Evolutionary conservation across 1,140 invertebrate genomes (phyloP).

Genomic region (Colletes latitarsis): DNA sequence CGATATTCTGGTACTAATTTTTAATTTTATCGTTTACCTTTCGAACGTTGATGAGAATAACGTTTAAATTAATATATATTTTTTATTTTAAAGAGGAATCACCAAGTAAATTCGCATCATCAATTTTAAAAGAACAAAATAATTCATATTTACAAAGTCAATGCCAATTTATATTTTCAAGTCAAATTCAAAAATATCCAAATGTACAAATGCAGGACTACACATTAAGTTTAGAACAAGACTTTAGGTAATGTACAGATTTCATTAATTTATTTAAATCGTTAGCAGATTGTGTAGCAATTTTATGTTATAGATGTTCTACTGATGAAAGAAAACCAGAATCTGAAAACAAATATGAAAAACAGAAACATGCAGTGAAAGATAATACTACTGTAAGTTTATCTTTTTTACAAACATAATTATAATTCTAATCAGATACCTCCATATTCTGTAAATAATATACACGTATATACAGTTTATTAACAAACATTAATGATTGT

Average conservation of each 20-base stretch:
- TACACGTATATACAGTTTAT: neutral
- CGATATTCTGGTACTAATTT: neutral
- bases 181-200: conserved; percentile 20
- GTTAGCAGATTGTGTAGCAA: neutral
- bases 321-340: neutral
- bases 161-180: conserved; percentile 18
- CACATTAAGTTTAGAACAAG: conserved; percentile 1
- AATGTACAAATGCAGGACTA: conserved; percentile 1
- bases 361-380: conserved; percentile 11
- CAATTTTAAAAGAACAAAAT: conserved; percentile 4
- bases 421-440: neutral
- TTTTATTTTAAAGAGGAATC: conserved; percentile 6
- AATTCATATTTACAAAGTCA: conserved; percentile 4
- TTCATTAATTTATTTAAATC: neutral
- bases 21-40: neutral
- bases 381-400: conserved; percentile 45
- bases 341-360: conserved; percentile 7
- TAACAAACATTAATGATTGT: conserved; percentile 11
- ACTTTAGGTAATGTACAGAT: conserved; percentile 18
- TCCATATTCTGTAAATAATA: neutral
- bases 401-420: neutral
- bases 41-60: neutral
- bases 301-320: conserved; percentile 14
- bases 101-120: neutral
- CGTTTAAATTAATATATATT: neutral